Evolutionary conservation across 37 sponge, comb jelly and placozoan genomes (phyloP), one percentile per base, ranked within the genome.

Genomic region (Geodia barretti): DNA sequence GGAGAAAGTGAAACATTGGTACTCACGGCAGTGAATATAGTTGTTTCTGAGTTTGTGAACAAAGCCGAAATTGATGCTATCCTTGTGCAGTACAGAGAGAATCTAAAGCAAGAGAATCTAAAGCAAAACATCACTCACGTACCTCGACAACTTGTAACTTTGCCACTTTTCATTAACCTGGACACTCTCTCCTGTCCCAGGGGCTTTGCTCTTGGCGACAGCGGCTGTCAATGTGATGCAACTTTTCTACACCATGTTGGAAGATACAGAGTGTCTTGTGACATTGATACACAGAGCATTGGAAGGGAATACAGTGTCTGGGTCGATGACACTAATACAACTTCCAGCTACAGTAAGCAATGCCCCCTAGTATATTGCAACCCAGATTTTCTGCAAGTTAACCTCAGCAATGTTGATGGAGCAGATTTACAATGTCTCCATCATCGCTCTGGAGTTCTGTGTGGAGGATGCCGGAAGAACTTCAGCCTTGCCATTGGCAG

Each of bases 361-460:
- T 72, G 72, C 39, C 72, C 72, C 4, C 40, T 72, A 1, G 39
- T 35, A 24, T 72, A 72, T 33, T 65, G 43, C 30, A 28, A 33
- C 3, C n/a, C 41, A 38, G n/a, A 63, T 9, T 7, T 40, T 2
- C 31, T 38, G 21, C 1, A 74, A 29, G 73, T 83, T 41, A 42
- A 19, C 23, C 41, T 83, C 25, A 24, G 37, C 32, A 60, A 62
- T 39, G 14, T 17, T 7, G 14, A 47, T 47, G 54, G 54, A 47
- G 28, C 78, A 21, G 71, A 80, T 47, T 62, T 59, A 24, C 87
- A 87, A 64, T 87, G 87, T 64, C 32, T 7, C 11, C 26, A 76
- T 64, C 41, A 74, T 36, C 54, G 74, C 24, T 42, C 77, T 28
- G 87, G 87, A 32, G 33, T 87, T 32, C 77, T 87, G 4, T 87